phyloP scores from a whole-genome alignment of 2,888 invertebrate species.

The Apamea epomidion region DNA sequence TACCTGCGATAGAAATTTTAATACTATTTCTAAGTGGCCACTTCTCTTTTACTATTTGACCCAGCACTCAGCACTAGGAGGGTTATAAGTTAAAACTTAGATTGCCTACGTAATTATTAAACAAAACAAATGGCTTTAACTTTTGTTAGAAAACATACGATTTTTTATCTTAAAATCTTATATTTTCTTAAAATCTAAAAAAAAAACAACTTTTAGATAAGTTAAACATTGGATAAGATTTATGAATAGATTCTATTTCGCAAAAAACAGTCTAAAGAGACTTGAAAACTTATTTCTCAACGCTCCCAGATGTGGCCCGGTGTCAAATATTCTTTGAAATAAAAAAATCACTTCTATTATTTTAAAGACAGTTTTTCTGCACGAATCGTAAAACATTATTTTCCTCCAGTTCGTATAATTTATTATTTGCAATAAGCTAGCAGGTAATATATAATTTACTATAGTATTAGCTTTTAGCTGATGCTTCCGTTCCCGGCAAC shows the following conservation, averaged over 20 bases:
- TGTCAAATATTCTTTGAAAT: not conserved
- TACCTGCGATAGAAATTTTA: not conserved
- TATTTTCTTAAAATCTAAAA: no score
- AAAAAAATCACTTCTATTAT: not conserved
- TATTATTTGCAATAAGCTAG: not conserved
- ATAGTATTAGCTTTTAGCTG: not conserved
- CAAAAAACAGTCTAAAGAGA: slow-evolving; percentile 14
- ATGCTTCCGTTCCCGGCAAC: not conserved
- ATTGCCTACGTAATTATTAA: not conserved
- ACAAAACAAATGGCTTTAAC: slow-evolving; percentile 15
- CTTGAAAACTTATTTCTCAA: slow-evolving; percentile 19
- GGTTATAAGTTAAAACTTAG: slow-evolving; percentile 3
- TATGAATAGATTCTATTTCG: slow-evolving; percentile 20
- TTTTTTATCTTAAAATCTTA: not conserved
- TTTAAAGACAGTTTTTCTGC: not conserved
- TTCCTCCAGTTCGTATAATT: not conserved
- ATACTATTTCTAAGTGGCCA: not conserved
- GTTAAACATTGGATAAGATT: slow-evolving; percentile 19
- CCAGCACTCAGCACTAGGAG: not conserved
- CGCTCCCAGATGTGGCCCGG: slow-evolving; percentile 9
- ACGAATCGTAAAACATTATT: not conserved
- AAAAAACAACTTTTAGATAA: slow-evolving; percentile 2
- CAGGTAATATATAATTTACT: no score
- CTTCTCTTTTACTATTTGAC: not conserved
- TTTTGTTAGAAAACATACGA: not conserved